These are phyloP conservation scores for Phrynosoma blainvillii DNA, from an alignment of 2,113 vertebrate species.

Conservation along the genomic window DNA sequence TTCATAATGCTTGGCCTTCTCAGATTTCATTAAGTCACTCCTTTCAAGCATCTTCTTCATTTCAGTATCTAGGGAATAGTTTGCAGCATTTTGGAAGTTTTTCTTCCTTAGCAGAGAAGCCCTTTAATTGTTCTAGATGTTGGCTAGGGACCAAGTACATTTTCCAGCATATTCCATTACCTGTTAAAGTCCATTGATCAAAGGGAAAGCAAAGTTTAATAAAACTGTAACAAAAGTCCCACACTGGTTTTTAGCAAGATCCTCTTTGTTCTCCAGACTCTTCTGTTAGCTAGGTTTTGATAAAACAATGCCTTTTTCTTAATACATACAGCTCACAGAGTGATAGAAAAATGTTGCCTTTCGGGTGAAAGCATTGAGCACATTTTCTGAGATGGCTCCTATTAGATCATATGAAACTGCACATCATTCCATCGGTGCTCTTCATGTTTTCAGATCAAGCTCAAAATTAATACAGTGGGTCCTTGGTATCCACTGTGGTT, in stretches of 20 bases:
- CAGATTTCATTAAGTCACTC: slow-evolving; percentile 14
- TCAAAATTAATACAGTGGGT: no score
- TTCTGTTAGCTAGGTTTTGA: neutral
- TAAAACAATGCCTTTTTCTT: neutral
- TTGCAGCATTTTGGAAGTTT: neutral
- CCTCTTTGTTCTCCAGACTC: neutral
- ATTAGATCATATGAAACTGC: neutral
- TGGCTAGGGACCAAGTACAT: neutral
- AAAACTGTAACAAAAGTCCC: neutral
- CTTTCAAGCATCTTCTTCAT: slow-evolving; percentile 4
- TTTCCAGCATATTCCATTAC: neutral
- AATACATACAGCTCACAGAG: neutral
- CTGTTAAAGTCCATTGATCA: neutral
- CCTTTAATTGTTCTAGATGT: slow-evolving; percentile 2
- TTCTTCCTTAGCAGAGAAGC: neutral
- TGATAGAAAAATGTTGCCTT: neutral
- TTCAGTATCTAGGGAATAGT: slow-evolving; percentile 20
- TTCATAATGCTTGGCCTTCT: neutral
- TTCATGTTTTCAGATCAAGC: no score
- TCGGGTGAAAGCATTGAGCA: no score
- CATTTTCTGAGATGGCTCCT: neutral
- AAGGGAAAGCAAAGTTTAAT: neutral
- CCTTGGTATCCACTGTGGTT: no score
- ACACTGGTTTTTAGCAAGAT: neutral
- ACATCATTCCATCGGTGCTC: neutral